These are phyloP conservation scores for Carapus acus DNA, from an alignment of 2,797 vertebrate species.

Conservation along the genomic window DNA sequence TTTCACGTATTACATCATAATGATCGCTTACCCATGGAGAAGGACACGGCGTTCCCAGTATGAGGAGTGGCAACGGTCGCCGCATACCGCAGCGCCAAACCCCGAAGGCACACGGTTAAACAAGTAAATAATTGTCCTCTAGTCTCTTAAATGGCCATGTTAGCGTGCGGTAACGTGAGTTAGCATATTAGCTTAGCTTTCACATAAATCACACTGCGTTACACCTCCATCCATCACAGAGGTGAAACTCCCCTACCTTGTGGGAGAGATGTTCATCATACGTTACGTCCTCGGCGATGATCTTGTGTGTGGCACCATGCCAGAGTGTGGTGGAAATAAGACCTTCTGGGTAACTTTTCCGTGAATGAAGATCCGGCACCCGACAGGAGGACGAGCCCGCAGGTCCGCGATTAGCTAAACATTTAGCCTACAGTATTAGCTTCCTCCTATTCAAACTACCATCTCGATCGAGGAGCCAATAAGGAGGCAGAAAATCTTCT, in stretches of 20 bases:
- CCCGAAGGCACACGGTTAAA: rapidly evolving
- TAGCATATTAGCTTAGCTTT: slow-evolving; percentile 6
- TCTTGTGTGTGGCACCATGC: not conserved
- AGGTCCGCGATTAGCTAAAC: slow-evolving; percentile 4
- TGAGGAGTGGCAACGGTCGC: too few relatives aligned
- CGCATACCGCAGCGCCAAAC: too few relatives aligned
- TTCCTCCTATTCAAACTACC: slow-evolving; percentile 58
- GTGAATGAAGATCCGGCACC: too few relatives aligned
- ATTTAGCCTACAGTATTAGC: slow-evolving; percentile 1
- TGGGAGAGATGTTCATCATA: slow-evolving; percentile 23
- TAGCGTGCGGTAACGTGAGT: not conserved
- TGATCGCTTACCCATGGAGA: too few relatives aligned
- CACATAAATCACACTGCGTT: not conserved
- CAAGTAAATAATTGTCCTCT: not conserved
- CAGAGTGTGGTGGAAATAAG: not conserved
- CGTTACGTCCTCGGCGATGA: not conserved
- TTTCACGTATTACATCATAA: too few relatives aligned
- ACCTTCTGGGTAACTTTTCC: not conserved
- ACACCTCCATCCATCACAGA: slow-evolving; percentile 1
- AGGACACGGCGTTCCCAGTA: slow-evolving; percentile 48
- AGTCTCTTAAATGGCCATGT: not conserved
- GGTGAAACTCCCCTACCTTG: slow-evolving; percentile 42
- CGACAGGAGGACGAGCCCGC: not conserved
- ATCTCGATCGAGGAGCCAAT: slow-evolving; percentile 49
- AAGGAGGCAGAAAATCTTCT: slow-evolving; percentile 13